Conservation (phyloP, 2,113 vertebrate genomes). For the Gymnobelideus leadbeateri region DNA sequence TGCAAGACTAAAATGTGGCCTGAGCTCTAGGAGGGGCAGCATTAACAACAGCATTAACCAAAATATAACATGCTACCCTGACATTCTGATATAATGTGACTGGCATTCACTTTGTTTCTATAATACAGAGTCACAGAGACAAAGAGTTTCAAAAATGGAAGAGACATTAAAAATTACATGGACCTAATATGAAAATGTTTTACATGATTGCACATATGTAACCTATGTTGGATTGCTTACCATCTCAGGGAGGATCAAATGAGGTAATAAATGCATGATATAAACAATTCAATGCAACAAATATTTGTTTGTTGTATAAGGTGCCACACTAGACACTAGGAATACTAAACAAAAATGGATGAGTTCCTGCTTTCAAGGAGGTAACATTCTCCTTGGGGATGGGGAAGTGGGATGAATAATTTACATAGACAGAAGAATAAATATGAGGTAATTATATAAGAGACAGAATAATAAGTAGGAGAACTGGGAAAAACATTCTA, state of each 20-base stretch:
- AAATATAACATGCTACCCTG: neutral
- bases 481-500: neutral
- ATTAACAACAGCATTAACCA: neutral
- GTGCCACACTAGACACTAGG: neutral
- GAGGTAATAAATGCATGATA: neutral
- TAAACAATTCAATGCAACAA: neutral
- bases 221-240: too few species aligned
- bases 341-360: neutral
- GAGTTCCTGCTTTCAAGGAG: neutral
- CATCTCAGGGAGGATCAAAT: neutral
- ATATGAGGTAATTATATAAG: too few species aligned
- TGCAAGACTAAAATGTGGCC: constrained; percentile 96
- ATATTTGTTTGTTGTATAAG: neutral
- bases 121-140: neutral
- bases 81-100: neutral
- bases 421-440: too few species aligned
- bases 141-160: neutral
- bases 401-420: too few species aligned
- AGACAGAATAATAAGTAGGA: neutral
- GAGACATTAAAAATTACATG: neutral
- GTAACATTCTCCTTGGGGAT: too few species aligned
- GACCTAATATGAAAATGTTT: too few species aligned
- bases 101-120: neutral
- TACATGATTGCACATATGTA: too few species aligned
- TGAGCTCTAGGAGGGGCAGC: constrained; percentile 87